Evolutionary conservation across 64 coral and sea anemone genomes (phyloP).

Genomic region (Platygyra sinensis): DNA sequence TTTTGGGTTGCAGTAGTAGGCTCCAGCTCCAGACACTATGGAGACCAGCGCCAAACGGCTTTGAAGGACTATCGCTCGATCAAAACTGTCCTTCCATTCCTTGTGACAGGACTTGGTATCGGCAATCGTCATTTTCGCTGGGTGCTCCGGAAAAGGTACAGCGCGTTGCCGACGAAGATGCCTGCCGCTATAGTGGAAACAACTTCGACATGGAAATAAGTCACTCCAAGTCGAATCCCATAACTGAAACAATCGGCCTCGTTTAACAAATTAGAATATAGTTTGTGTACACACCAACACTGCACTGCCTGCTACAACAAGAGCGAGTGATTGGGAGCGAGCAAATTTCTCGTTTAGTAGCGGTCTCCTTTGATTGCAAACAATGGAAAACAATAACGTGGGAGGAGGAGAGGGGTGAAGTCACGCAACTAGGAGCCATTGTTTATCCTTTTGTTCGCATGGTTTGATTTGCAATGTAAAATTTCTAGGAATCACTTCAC

Average conservation of each 20-base stretch:
- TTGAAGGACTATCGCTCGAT: slow-evolving; percentile 76
- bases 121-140: slow-evolving; percentile 61
- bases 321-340: no score
- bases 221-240: slow-evolving; percentile 83
- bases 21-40: slow-evolving; percentile 52
- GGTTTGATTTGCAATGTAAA: no score
- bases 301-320: no score
- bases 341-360: no score
- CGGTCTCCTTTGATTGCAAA: no score
- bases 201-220: slow-evolving; percentile 58
- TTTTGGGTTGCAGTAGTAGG: slow-evolving; percentile 76
- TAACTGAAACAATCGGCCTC: background rate
- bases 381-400: no score
- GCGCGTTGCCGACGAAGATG: slow-evolving; percentile 61
- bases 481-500: no score
- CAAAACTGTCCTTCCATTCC: slow-evolving; percentile 88
- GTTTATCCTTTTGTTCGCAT: no score
- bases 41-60: slow-evolving; percentile 46
- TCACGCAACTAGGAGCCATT: no score
- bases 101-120: slow-evolving; percentile 79
- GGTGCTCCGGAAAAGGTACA: slow-evolving; percentile 75
- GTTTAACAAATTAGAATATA: no score
- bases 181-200: slow-evolving; percentile 62
- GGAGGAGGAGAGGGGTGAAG: no score
- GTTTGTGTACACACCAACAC: no score